These are phyloP conservation scores for Ischnura elegans DNA, from an alignment of 2,888 invertebrate species.

Conservation along the genomic window DNA sequence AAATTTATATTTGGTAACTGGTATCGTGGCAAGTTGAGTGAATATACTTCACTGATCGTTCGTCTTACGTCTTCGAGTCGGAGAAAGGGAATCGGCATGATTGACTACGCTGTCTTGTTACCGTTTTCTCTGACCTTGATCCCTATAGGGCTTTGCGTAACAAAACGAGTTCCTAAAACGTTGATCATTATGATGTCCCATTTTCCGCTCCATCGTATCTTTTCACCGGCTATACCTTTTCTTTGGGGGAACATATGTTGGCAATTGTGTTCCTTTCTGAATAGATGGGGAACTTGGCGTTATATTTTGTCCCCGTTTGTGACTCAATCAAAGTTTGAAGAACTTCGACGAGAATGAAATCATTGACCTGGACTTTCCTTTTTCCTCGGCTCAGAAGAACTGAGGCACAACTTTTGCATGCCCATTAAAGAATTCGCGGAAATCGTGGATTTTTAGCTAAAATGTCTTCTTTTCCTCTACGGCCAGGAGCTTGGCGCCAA, in stretches of 20 bases:
- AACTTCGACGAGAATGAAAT: not conserved
- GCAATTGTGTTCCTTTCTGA: not conserved
- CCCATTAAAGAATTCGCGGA: not conserved
- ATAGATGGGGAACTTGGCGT: not conserved
- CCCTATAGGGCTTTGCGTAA: not conserved
- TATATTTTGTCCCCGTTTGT: not conserved
- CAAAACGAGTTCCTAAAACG: constrained; percentile 25
- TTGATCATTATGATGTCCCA: not conserved
- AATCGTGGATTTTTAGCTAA: not conserved
- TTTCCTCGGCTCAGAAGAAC: not conserved
- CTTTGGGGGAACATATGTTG: not conserved
- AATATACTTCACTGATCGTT: not conserved
- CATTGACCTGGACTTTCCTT: not conserved
- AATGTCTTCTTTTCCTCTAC: too few species aligned
- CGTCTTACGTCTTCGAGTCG: not conserved
- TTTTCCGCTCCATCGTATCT: not conserved
- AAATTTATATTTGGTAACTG: not conserved
- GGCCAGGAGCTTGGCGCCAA: too few species aligned
- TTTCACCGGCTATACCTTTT: not conserved
- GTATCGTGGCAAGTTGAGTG: not conserved
- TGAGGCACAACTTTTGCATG: not conserved
- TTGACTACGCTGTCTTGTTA: not conserved
- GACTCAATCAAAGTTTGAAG: not conserved
- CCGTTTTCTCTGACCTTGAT: constrained; percentile 35
- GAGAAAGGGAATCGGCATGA: not conserved